phyloP scores from a whole-genome alignment of 2,113 vertebrate species.

The Paradoxurus hermaphroditus region DNA sequence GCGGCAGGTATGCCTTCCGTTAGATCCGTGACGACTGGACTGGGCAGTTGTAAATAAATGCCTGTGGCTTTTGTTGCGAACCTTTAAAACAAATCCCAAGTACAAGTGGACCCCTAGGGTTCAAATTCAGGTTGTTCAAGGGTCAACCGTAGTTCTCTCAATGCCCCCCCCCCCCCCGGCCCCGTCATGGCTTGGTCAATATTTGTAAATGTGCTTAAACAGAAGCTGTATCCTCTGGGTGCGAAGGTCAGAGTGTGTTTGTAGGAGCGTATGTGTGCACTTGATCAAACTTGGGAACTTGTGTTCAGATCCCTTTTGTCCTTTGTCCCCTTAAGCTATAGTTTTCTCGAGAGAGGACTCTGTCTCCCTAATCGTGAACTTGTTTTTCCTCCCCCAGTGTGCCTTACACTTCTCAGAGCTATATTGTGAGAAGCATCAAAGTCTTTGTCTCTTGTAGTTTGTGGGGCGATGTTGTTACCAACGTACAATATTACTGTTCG shows the following conservation, averaged over 20 bases:
- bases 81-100: not conserved
- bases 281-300: not conserved
- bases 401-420: not conserved
- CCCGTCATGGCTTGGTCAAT: fast-evolving
- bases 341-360: not conserved
- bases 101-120: not conserved
- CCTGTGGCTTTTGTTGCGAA: not conserved
- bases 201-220: not conserved
- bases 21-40: not conserved
- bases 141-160: not conserved
- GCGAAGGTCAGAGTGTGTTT: not conserved
- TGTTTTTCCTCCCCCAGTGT: not conserved
- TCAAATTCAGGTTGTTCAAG: not conserved
- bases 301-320: not conserved
- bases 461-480: not conserved
- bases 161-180: fast-evolving
- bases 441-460: not conserved
- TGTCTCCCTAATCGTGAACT: not conserved
- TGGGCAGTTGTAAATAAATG: not conserved
- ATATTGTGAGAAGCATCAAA: not conserved
- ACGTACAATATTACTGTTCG: not conserved
- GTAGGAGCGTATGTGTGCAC: not conserved
- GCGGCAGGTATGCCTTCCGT: not conserved
- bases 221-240: not conserved
- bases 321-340: not conserved